Evolutionary conservation across 1,140 invertebrate genomes (phyloP), one percentile per base, ranked within the genome.

Genomic region (Pissodes strobi): DNA sequence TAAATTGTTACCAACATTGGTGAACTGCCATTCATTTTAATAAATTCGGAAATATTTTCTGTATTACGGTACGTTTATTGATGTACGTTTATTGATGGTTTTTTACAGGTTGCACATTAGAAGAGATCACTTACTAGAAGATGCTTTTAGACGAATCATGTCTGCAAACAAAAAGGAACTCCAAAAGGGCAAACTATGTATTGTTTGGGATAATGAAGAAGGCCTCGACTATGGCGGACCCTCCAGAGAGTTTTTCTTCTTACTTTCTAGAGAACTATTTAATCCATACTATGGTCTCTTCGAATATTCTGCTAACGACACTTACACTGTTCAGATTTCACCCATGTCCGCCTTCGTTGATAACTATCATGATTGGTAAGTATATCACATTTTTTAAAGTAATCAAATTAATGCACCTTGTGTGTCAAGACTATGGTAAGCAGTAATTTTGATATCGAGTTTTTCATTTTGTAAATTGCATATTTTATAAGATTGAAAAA

Each of bases 211-310:
- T 76, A 93, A 94, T 39, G 96, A 99, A 79, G 95, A 98, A 81
- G 96, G 95, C 37, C 81, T 99, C 17, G 96, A 99, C 82, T 99
- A 98, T 78, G 96, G 96, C 37, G 96, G 96, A 0, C 95, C 95
- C 1, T 97, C 91, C 6, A 82, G 94, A 37, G 96, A 99, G 81
- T 97, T 98, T 80, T 99, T 99, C 84, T 98, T 98, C 78, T 86
- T 98, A 18, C 81, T 99, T 6, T 98, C 95, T 0, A 84, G 95
- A 39, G 94, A 98, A 79, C 83, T 99, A 0, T 99, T 99, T 81
- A 98, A 98, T 83, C 96, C 96, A 0, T 98, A 98, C 78, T 98
- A 98, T 74, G 96, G 95, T 2, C 84, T 99, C 13, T 99, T 98
- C 80, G 97, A 98, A 82, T 99, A 98, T 79, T 97, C 95, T 0